phyloP scores from a whole-genome alignment of 2,888 invertebrate species.

The Agonopterix subpropinquella region DNA sequence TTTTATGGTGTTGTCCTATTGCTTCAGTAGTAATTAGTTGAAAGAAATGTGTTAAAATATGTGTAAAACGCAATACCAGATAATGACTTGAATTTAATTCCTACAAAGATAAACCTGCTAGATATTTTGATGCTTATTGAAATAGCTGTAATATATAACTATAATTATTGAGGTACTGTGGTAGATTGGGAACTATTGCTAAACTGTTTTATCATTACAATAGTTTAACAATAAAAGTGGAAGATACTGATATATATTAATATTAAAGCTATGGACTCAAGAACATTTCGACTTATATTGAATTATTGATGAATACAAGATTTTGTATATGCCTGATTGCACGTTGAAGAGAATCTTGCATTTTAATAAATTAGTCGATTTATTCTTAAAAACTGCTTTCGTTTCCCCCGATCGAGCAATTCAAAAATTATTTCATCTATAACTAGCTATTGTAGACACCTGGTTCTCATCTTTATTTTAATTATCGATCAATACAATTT shows the following conservation, averaged over 20 bases:
- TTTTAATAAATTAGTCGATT: constrained; percentile 36
- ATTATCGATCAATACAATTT: constrained; percentile 1
- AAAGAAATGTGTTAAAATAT: no score
- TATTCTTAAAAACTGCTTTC: constrained; percentile 45
- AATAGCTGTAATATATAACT: constrained; percentile 40
- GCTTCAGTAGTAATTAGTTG: no score
- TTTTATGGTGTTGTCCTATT: no score
- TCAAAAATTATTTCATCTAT: constrained; percentile 51
- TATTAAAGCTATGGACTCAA: constrained; percentile 69
- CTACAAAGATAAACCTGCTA: constrained; percentile 26
- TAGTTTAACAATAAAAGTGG: constrained; percentile 54
- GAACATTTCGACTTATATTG: constrained; percentile 56
- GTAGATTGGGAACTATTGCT: constrained; percentile 68
- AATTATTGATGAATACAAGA: constrained; percentile 7
- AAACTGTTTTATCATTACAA: constrained; percentile 39
- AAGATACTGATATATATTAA: constrained; percentile 62
- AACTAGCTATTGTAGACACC: constrained; percentile 65
- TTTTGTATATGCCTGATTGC: no score
- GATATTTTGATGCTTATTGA: constrained; percentile 24
- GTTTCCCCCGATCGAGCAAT: constrained; percentile 53
- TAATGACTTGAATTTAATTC: no score
- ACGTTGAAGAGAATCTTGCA: neutral
- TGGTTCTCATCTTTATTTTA: constrained; percentile 29
- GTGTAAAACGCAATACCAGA: no score
- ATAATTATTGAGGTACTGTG: constrained; percentile 69